Conservation (phyloP, 2,113 vertebrate genomes). For the Isichthys henryi region DNA sequence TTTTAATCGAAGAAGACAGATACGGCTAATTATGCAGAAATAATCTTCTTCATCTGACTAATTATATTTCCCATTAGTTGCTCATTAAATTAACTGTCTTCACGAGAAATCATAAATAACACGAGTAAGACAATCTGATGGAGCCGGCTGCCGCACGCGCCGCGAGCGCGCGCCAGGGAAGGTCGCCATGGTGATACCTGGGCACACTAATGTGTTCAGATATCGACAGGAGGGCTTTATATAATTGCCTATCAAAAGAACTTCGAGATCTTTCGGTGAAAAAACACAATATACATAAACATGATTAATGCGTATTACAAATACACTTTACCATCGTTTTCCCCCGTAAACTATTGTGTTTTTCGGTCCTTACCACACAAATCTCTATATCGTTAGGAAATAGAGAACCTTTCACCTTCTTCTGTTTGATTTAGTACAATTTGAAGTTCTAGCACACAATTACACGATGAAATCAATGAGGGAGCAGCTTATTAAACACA, state of each 20-base stretch:
- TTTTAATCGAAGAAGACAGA: slow-evolving; percentile 37
- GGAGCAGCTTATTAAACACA: not conserved
- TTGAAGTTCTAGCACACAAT: not conserved
- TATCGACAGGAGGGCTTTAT: not conserved
- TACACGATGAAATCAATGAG: not conserved
- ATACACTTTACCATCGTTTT: not conserved
- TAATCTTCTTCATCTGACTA: slow-evolving; percentile 39
- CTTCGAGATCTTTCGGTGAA: not conserved
- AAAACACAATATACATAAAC: not conserved
- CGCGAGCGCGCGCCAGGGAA: not conserved
- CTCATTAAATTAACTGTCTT: slow-evolving; percentile 31
- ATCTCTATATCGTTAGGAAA: not conserved
- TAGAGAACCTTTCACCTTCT: not conserved
- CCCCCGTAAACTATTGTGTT: not conserved
- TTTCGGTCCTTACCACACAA: not conserved
- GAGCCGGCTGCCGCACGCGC: not conserved
- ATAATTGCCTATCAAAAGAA: not conserved
- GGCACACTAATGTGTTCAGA: not conserved
- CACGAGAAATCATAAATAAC: slow-evolving; percentile 27
- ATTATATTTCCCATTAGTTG: slow-evolving; percentile 38
- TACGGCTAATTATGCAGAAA: slow-evolving; percentile 33
- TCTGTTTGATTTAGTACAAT: not conserved
- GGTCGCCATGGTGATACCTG: slow-evolving; percentile 3
- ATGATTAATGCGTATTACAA: not conserved
- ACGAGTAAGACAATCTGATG: not conserved